These are phyloP conservation scores for Epizoanthus scotinus DNA, from an alignment of 92 coral and sea anemone species.

Conservation along the genomic window DNA sequence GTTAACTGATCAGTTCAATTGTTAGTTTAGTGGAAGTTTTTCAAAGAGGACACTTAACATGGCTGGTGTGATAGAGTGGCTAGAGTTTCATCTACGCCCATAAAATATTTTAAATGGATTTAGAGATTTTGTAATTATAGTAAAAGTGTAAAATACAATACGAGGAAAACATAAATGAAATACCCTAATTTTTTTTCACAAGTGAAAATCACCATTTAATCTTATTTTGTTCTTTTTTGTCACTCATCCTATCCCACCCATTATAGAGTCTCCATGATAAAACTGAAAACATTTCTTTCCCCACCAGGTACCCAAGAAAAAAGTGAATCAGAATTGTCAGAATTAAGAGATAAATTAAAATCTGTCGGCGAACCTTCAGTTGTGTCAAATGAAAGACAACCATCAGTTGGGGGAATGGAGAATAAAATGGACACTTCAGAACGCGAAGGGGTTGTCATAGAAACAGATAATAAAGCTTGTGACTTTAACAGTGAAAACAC, in stretches of 20 bases:
- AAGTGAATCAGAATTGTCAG: conserved; percentile 61
- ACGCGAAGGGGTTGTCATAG: background rate
- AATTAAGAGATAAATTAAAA: conserved; percentile 53
- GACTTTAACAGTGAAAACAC: background rate
- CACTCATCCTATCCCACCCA: background rate
- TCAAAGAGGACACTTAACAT: too few relatives aligned
- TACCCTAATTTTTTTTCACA: too few relatives aligned
- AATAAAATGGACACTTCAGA: conserved; percentile 1
- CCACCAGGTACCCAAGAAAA: conserved; percentile 69
- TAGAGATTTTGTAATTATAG: too few relatives aligned
- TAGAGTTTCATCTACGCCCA: too few relatives aligned
- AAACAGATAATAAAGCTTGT: background rate
- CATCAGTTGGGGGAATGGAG: background rate
- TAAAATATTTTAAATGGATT: too few relatives aligned
- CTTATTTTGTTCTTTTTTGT: background rate
- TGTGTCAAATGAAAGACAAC: conserved; percentile 10
- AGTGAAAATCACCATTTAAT: too few relatives aligned
- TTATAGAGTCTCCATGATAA: background rate
- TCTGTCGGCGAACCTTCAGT: conserved; percentile 27
- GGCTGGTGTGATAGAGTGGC: too few relatives aligned
- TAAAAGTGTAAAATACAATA: too few relatives aligned
- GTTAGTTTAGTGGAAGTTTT: too few relatives aligned
- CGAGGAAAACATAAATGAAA: too few relatives aligned
- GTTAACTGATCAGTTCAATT: background rate
- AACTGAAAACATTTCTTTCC: background rate